Base-by-base conservation (phyloP, 92 coral and sea anemone genomes). In the Porites rus region DNA sequence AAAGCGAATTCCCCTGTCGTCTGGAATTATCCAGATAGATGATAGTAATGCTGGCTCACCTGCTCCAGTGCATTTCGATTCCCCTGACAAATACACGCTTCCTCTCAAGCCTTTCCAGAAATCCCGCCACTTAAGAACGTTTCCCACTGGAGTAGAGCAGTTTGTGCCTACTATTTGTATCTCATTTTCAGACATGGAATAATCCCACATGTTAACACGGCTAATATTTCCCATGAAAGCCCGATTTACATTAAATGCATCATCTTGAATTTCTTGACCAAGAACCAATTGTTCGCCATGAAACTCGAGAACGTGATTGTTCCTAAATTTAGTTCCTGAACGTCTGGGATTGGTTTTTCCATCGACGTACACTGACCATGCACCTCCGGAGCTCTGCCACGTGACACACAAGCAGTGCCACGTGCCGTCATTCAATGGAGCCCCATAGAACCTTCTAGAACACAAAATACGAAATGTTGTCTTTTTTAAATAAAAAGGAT, bases 371-470 rank as follows among this genome's bases (percentile, higher is more conserved):
- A 80, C 71, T 66, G 74, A 53, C 79, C 81, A 86, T 0, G 24
- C 64, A 25, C 89, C 84, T 1, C 51, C 72, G 4, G 17, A 58
- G 56, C 52, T 65, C 6, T 16, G 25, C 92, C 92, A 89, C 56
- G 84, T 89, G 80, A 86, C 78, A 38, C 89, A 89, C 52, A 89
- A 61, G 72, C 86, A 75, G 70, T 89, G 92, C 92, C 92, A 89
- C 18, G 25, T 54, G 13, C 72, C 82, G 76, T 84, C 89, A 54
- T 78, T 84, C 53, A 81, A 51, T 12, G 85, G 85, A 56, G 85
- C 77, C 10, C 76, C 20, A 25, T 81, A 81, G 53, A 81, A 68
- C 20, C 10, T 4, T 18, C 85, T 81, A 56, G 2, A 53, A 10
- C 11, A 16, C 1, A 65, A 54, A 46, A 80, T 7, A 77, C 5